Conservation (phyloP, 1,140 invertebrate genomes). For the Streblospio benedicti region DNA sequence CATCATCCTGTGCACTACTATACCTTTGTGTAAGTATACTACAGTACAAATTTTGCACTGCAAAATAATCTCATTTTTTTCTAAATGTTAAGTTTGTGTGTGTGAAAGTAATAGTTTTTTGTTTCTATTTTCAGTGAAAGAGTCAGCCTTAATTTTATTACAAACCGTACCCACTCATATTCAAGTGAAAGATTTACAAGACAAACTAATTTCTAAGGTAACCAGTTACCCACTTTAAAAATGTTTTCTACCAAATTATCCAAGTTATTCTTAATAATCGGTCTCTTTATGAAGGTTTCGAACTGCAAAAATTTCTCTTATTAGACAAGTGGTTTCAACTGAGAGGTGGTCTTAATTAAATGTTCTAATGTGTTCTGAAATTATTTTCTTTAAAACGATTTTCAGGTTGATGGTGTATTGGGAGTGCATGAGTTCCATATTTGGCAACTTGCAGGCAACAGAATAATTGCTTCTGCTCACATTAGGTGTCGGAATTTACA, state of each 20-base stretch:
- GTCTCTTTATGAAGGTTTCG: background rate
- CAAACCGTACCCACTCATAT: slow-evolving; percentile 55
- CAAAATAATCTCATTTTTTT: background rate
- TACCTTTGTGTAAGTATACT: slow-evolving; percentile 50
- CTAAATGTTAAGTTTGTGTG: background rate
- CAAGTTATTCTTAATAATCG: background rate
- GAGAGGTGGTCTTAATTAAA: background rate
- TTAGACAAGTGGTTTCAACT: slow-evolving; percentile 3
- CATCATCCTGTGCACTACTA: slow-evolving; percentile 50
- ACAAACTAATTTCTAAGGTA: slow-evolving; percentile 46
- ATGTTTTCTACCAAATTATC: background rate
- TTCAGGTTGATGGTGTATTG: slow-evolving; percentile 51
- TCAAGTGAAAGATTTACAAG: slow-evolving; percentile 46
- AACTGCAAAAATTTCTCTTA: background rate
- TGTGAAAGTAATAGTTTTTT: slow-evolving; percentile 11
- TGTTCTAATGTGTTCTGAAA: too few relatives aligned
- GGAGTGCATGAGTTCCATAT: slow-evolving; percentile 56
- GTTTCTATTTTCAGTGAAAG: slow-evolving; percentile 41
- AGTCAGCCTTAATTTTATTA: slow-evolving; percentile 53
- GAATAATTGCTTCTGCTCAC: slow-evolving; percentile 55
- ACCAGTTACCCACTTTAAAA: too few relatives aligned
- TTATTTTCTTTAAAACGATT: too few relatives aligned
- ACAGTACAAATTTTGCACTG: background rate
- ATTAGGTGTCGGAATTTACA: slow-evolving; percentile 49
- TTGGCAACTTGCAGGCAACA: slow-evolving; percentile 53